Percentiles rank a stretch among this genome's conserved stretches.
phyloP scores from a whole-genome alignment of 2,888 invertebrate species.

The Osmoderma eremita region DNA sequence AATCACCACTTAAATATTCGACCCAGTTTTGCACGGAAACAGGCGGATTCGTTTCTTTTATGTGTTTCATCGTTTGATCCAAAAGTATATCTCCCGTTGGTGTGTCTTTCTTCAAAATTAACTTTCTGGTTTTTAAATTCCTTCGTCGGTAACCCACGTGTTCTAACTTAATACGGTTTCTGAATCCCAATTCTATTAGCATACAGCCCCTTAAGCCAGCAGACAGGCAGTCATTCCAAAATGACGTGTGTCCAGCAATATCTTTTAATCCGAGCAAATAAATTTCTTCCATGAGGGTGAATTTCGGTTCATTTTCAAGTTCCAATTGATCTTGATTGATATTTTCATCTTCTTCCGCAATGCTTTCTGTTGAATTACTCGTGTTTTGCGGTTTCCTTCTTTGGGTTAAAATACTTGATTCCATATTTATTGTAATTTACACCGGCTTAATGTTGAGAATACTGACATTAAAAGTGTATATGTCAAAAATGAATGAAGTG shows the following conservation, averaged over 20 bases:
- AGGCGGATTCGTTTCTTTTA: slow-evolving; percentile 93
- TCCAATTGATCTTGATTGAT: background rate
- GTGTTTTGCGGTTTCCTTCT: slow-evolving; percentile 26
- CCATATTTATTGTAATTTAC: background rate
- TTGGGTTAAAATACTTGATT: slow-evolving; percentile 29
- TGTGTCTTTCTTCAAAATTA: slow-evolving; percentile 80
- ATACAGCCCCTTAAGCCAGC: slow-evolving; percentile 96
- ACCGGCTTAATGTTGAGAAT: background rate
- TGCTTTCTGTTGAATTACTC: slow-evolving; percentile 2
- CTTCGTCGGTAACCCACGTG: slow-evolving; percentile 92
- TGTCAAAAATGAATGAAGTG: slow-evolving; percentile 20
- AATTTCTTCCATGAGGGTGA: slow-evolving; percentile 99
- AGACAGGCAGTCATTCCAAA: slow-evolving; percentile 99
- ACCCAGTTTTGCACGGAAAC: slow-evolving; percentile 97
- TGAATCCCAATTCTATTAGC: slow-evolving; percentile 89
- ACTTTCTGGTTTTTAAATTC: slow-evolving; percentile 82
- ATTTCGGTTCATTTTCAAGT: slow-evolving; percentile 80
- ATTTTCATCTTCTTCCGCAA: slow-evolving; percentile 66
- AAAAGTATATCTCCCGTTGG: slow-evolving; percentile 94
- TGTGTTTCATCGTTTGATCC: slow-evolving; percentile 89
- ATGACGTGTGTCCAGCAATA: slow-evolving; percentile 98
- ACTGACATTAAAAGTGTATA: background rate
- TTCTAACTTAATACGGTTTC: slow-evolving; percentile 92
- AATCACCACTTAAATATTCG: slow-evolving; percentile 96
- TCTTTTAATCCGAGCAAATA: slow-evolving; percentile 96